Evolutionary conservation across 2,888 invertebrate genomes (phyloP).

Genomic region (Athalia circularis): DNA sequence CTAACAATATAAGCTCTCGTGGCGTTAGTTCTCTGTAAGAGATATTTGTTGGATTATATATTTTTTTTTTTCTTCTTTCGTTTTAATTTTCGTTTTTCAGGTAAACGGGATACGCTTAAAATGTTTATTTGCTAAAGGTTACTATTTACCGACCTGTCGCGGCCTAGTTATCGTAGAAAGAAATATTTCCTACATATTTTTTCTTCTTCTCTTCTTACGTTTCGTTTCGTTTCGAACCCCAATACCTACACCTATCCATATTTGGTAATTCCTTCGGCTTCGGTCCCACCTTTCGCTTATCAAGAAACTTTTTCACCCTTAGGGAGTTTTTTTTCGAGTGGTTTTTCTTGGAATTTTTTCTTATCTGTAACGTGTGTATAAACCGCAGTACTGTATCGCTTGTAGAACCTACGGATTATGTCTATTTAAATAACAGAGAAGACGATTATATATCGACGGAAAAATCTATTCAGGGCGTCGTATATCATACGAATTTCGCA

Average conservation of each 20-base stretch:
- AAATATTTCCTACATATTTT: conserved; percentile 1
- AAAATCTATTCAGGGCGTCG: conserved; percentile 34
- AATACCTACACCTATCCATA: too few relatives aligned
- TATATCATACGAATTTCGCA: conserved; percentile 30
- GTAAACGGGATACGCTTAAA: background rate
- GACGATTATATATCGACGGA: conserved; percentile 20
- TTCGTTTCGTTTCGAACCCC: too few relatives aligned
- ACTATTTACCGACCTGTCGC: conserved; percentile 37
- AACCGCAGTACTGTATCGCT: background rate
- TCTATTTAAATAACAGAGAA: conserved; percentile 20
- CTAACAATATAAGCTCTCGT: too few relatives aligned
- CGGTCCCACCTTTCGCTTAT: background rate
- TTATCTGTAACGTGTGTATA: background rate
- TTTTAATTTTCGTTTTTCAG: background rate
- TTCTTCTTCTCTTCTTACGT: too few relatives aligned
- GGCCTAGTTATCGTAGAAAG: conserved; percentile 10
- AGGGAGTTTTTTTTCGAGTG: too few relatives aligned
- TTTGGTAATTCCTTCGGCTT: too few relatives aligned
- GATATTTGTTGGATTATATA: background rate
- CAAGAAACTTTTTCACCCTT: conserved; percentile 2
- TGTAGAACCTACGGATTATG: conserved; percentile 35
- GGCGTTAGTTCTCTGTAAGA: too few relatives aligned
- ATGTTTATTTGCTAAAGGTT: conserved; percentile 37
- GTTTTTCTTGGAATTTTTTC: too few relatives aligned
- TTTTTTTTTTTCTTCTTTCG: too few relatives aligned